These are phyloP conservation scores for Chrysomallon squamiferum DNA, from an alignment of 1,140 invertebrate genomes.

Conservation along the genomic window DNA sequence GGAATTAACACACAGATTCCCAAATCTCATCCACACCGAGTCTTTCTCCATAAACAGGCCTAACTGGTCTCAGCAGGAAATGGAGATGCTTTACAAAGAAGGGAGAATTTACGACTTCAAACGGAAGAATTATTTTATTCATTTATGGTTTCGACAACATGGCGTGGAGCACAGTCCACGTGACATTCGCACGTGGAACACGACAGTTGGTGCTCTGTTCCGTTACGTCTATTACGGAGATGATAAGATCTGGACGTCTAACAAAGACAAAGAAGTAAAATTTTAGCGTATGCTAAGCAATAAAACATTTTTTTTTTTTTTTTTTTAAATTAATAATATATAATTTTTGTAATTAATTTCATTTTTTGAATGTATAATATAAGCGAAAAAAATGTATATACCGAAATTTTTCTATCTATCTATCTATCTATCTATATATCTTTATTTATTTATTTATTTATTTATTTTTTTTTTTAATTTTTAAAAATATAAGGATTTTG, in stretches of 20 bases:
- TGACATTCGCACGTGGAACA: constrained; percentile 3
- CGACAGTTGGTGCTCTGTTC: constrained; percentile 14
- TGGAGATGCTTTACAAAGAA: neutral
- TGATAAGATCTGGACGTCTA: neutral
- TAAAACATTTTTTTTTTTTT: no score
- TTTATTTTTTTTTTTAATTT: no score
- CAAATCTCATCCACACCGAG: neutral
- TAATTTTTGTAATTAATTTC: no score
- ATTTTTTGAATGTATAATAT: no score
- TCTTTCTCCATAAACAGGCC: neutral
- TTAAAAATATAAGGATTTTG: no score
- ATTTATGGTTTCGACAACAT: constrained; percentile 6
- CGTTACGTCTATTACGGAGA: constrained; percentile 15
- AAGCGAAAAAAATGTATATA: no score
- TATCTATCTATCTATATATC: no score
- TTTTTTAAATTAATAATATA: no score
- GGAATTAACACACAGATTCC: neutral
- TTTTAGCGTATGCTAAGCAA: no score
- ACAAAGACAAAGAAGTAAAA: no score
- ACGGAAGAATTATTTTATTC: constrained; percentile 13
- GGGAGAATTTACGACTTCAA: neutral
- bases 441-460: no score
- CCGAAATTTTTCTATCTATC: no score
- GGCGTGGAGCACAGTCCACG: neutral
- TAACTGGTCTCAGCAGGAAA: neutral